These are phyloP conservation scores for Leucopternis melanops DNA, from an alignment of 2,113 vertebrate species.

Conservation along the genomic window DNA sequence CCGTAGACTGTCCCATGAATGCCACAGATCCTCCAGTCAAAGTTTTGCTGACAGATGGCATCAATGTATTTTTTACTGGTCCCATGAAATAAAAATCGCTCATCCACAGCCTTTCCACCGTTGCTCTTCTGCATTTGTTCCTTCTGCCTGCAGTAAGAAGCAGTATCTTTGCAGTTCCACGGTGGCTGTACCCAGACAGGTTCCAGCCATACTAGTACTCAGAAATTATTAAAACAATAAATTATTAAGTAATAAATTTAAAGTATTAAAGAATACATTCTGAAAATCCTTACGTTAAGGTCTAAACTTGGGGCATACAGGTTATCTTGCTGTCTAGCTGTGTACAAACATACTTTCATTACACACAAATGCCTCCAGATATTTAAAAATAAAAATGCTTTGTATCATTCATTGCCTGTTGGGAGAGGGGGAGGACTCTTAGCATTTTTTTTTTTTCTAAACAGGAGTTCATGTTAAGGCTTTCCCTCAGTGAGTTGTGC, in stretches of 20 bases:
- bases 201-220: background rate
- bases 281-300: background rate
- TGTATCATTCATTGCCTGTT: background rate
- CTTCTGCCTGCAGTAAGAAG: conserved; percentile 63
- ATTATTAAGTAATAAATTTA: too few relatives aligned
- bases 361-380: background rate
- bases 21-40: conserved; percentile 75
- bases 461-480: background rate
- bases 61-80: conserved; percentile 51
- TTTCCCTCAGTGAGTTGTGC: background rate
- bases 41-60: conserved; percentile 75
- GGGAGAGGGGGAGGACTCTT: background rate
- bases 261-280: background rate
- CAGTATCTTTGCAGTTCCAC: background rate
- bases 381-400: background rate
- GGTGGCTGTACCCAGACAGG: background rate
- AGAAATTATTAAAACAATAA: background rate
- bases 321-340: background rate
- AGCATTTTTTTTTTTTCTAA: background rate
- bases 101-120: conserved; percentile 50
- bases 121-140: conserved; percentile 69
- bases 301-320: background rate
- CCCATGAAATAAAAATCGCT: conserved; percentile 70
- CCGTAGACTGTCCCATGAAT: conserved; percentile 68
- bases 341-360: background rate